Base-by-base conservation (phyloP, 1,140 invertebrate species). In the Cotesia typhae region DNA sequence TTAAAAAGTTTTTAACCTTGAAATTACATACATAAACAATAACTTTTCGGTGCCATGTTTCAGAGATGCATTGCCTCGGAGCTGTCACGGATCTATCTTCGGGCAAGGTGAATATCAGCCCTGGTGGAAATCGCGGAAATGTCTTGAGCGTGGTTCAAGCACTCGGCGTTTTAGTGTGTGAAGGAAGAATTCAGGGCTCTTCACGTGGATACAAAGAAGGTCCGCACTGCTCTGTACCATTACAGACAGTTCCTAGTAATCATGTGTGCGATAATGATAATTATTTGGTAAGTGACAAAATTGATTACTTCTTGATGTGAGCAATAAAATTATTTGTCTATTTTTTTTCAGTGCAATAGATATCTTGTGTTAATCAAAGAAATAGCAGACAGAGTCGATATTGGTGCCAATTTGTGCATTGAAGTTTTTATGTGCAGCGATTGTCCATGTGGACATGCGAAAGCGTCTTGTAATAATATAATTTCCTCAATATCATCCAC, bases 371-470 rank as follows among this genome's bases (percentile, higher is more conserved):
- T 79, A 85, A 78, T 90, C 83, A 76, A 87, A 83, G 79, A 88
- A 84, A 84, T 88, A 89, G 70, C 83, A 79, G 79, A 89, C 81
- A 76, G 89, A 88, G 79, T 89, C 87, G 79, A 80, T 82, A 79
- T 85, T 81, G 75, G 90, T 89, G 78, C 91, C 36, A 85, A 90
- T 14, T 86, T 94, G 72, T 92, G 91, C 80, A 88, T 94, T n/a
- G 92, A 94, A 81, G 92, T 94, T 53, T 81, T 93, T 60, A 84
- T 94, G 51, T 91, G 90, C 76, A 90, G 91, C 65, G 88, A 90
- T 72, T 94, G 92, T 84, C 80, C 87, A 1, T 92, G 92, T 78
- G 90, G 90, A 64, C 81, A 87, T 41, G 84, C 87, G 51, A 88
- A 87, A 67, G 81, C 87, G 3, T 88, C 88, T 53, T 84, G 81